These are phyloP conservation scores for Phrynosoma platyrhinos DNA, from an alignment of 2,113 vertebrate species.

Conservation along the genomic window DNA sequence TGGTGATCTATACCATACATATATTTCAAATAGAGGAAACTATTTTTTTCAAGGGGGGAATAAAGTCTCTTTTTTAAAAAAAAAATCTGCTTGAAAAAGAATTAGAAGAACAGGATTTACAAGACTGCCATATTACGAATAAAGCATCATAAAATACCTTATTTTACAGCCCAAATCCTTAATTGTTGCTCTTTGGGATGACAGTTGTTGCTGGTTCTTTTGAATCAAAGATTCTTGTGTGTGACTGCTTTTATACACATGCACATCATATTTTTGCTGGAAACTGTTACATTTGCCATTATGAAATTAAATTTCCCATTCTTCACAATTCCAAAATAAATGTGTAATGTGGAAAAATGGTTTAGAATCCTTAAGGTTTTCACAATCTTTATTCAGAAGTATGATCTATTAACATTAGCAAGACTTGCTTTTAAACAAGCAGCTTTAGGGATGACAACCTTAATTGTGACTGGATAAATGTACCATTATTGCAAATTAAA, in stretches of 20 bases:
- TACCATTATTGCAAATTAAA: slow-evolving; percentile 15
- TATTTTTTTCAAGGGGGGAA: slow-evolving; percentile 68
- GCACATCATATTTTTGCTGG: not conserved
- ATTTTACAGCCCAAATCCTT: slow-evolving; percentile 75
- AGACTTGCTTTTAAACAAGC: not conserved
- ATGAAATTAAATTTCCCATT: slow-evolving; percentile 46
- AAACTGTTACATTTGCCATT: slow-evolving; percentile 48
- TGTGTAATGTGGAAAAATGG: not conserved
- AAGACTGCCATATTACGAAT: slow-evolving; percentile 79
- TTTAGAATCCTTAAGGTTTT: not conserved
- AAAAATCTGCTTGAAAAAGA: slow-evolving; percentile 61
- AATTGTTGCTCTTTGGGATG: slow-evolving; percentile 82
- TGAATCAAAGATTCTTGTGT: slow-evolving; percentile 59
- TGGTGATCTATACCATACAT: slow-evolving; percentile 70
- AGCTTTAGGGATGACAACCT: slow-evolving; percentile 19
- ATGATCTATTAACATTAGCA: not conserved
- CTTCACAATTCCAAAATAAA: slow-evolving; percentile 43
- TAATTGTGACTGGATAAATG: slow-evolving; percentile 34
- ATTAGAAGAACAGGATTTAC: slow-evolving; percentile 77
- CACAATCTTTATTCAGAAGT: not conserved
- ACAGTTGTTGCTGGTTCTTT: slow-evolving; percentile 63
- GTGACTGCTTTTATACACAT: not conserved
- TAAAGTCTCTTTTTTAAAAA: slow-evolving; percentile 36
- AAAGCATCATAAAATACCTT: slow-evolving; percentile 75
- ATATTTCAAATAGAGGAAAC: slow-evolving; percentile 73